These are phyloP conservation scores for Antennarius striatus DNA, from an alignment of 2,113 vertebrate species.

Conservation along the genomic window DNA sequence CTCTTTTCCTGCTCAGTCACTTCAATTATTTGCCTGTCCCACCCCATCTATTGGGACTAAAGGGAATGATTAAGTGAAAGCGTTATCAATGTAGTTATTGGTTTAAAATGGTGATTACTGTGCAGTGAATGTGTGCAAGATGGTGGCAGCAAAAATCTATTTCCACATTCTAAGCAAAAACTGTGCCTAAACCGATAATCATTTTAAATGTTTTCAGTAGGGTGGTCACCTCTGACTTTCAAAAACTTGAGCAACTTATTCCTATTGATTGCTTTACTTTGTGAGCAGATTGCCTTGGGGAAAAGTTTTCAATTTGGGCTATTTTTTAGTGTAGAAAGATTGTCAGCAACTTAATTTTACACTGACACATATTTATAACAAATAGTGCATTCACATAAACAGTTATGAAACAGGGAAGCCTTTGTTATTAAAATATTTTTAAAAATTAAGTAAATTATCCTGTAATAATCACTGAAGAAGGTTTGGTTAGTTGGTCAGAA, in stretches of 20 bases:
- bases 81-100: constrained; percentile 58
- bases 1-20: constrained; percentile 81
- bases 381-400: too few relatives aligned
- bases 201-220: neutral
- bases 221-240: neutral
- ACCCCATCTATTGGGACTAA: constrained; percentile 74
- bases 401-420: too few relatives aligned
- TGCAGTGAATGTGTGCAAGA: constrained; percentile 18
- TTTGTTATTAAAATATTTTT: too few relatives aligned
- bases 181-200: too few relatives aligned
- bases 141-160: constrained; percentile 15
- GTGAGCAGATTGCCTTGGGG: neutral
- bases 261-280: neutral
- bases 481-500: too few relatives aligned
- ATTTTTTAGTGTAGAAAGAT: too few relatives aligned
- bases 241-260: neutral
- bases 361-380: too few relatives aligned
- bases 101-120: constrained; percentile 66
- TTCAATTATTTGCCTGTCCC: constrained; percentile 86
- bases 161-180: too few relatives aligned
- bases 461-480: too few relatives aligned
- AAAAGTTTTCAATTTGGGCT: too few relatives aligned
- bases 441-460: too few relatives aligned
- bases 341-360: too few relatives aligned
- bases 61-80: constrained; percentile 87